These are phyloP conservation scores for Anagrus nilaparvatae DNA, from an alignment of 1,140 invertebrate species.

Conservation along the genomic window DNA sequence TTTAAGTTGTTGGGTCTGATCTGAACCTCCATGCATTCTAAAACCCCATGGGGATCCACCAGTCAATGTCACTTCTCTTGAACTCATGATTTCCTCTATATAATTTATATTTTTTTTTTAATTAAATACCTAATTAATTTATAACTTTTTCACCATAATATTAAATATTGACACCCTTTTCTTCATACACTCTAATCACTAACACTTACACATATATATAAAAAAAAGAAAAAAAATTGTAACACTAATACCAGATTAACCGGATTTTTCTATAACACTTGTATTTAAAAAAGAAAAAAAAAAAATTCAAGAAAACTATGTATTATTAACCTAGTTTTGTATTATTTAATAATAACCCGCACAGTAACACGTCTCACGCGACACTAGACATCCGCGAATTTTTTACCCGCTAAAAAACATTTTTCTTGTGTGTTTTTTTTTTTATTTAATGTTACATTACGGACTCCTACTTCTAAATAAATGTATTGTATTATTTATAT, in stretches of 20 bases:
- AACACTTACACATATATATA: too few relatives aligned
- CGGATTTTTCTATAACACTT: too few relatives aligned
- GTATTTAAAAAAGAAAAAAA: too few relatives aligned
- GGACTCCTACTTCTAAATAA: too few relatives aligned
- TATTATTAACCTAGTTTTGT: too few relatives aligned
- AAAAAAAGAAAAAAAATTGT: too few relatives aligned
- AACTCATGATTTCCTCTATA: constrained; percentile 46
- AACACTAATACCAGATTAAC: constrained; percentile 4
- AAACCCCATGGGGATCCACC: constrained; percentile 85
- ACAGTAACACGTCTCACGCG: constrained; percentile 2
- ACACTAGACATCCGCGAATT: background rate
- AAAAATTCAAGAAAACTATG: too few relatives aligned
- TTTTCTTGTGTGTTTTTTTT: constrained; percentile 1
- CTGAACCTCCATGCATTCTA: constrained; percentile 70
- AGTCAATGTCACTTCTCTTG: constrained; percentile 59
- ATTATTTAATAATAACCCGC: constrained; percentile 6
- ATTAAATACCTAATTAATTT: background rate
- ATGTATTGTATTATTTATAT: too few relatives aligned
- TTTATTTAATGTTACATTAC: too few relatives aligned
- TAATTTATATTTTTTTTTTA: constrained; percentile 3
- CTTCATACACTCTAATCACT: too few relatives aligned
- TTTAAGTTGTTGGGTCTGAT: constrained; percentile 60
- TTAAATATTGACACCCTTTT: constrained; percentile 2
- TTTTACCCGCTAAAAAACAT: background rate
- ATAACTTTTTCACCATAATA: too few relatives aligned